phyloP scores from a whole-genome alignment of 2,888 invertebrate species.

The Brachylomia viminalis region DNA sequence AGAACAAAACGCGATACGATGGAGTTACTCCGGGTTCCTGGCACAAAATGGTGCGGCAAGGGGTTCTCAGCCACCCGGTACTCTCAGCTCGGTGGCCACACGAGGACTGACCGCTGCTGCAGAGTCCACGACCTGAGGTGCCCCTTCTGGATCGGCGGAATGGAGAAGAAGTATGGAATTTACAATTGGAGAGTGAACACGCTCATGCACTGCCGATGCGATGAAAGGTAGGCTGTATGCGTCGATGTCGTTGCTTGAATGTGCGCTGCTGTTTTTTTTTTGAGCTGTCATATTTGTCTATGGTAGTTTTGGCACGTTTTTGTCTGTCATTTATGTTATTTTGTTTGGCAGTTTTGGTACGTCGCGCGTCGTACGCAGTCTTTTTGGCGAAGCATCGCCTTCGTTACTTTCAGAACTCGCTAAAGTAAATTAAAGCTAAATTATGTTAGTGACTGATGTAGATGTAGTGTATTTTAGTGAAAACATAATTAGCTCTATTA shows the following conservation, averaged over 20 bases:
- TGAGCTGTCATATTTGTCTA: slow-evolving; percentile 17
- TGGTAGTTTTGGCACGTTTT: slow-evolving; percentile 21
- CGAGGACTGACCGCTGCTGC: slow-evolving; percentile 96
- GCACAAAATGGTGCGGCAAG: slow-evolving; percentile 98
- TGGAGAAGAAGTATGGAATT: slow-evolving; percentile 95
- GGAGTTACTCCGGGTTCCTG: slow-evolving; percentile 95
- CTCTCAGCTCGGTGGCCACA: slow-evolving; percentile 95
- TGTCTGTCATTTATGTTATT: slow-evolving; percentile 7
- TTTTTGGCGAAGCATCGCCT: not conserved
- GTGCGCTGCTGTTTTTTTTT: slow-evolving; percentile 33
- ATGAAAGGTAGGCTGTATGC: slow-evolving; percentile 93
- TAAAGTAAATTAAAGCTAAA: not conserved
- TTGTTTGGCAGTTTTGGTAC: slow-evolving; percentile 1
- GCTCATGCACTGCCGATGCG: slow-evolving; percentile 97
- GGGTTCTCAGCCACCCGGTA: slow-evolving; percentile 95
- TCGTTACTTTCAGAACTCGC: not conserved
- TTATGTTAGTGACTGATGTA: not conserved
- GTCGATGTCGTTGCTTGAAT: slow-evolving; percentile 65
- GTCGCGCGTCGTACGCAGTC: not conserved
- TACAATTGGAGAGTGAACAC: slow-evolving; percentile 98
- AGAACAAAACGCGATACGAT: slow-evolving; percentile 87
- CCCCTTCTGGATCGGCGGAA: slow-evolving; percentile 95
- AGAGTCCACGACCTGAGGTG: slow-evolving; percentile 96
- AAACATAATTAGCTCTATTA: not conserved
- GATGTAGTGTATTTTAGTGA: not conserved